Base-by-base conservation (phyloP, 1,140 invertebrate genomes). In the Gryllus bimaculatus region DNA sequence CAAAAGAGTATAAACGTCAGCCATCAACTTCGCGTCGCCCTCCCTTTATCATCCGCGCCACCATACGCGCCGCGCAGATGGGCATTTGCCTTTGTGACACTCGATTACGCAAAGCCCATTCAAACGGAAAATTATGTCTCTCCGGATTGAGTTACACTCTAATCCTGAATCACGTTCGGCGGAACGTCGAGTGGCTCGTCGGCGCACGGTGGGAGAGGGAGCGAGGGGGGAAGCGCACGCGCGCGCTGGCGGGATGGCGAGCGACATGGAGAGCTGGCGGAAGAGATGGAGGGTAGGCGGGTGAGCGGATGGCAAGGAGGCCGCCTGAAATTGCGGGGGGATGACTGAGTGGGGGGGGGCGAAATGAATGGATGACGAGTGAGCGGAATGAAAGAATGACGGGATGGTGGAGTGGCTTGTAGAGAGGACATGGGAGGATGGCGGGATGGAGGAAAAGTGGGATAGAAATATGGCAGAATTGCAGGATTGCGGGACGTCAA, bases 41-140 rank as follows among this genome's bases (percentile, higher is more conserved):
- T 66, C 10, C 54, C 18, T 13, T 66, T 66, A 66, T 66, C 54
- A 39, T 39, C 54, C 54, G 18, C 54, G 18, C 18, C 10, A 18
- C 54, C 10, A 66, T 66, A 66, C 54, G 54, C 54, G 18, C 18
- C 18, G 10, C 18, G 54, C 54, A 66, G 10, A 66, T 3, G 10
- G 54, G 54, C 54, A 66, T 66, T 66, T 66, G 54, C 54, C 54
- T 66, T 66, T 66, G 54, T 66, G 54, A 13, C 54, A 66, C 54
- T 66, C 54, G 54, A 66, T 10, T 66, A 18, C 54, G 54, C 54
- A 66, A 66, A 66, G 54, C 54, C 54, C 18, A 18, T 66, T 66
- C 54, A 66, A 66, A 66, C 54, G 54, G 54, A 66, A 66, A 66
- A 66, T 66, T 66, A 66, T 66, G 54, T 66, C 54, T 66, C 54